Evolutionary conservation across 2,113 vertebrate genomes (phyloP).

Genomic region (Struthidea cinerea): DNA sequence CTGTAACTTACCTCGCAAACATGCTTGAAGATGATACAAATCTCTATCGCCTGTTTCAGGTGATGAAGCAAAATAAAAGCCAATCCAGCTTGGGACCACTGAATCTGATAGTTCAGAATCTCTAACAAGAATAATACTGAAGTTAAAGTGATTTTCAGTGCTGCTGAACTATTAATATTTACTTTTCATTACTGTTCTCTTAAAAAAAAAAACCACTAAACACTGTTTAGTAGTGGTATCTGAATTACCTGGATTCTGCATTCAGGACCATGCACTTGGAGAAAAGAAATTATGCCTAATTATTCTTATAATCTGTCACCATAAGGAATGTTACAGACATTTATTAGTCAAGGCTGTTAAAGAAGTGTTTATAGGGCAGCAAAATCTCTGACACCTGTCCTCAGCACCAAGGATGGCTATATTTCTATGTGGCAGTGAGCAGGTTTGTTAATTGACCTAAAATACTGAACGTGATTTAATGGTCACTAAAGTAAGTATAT

Average conservation of each 20-base stretch:
- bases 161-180: not conserved
- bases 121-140: not conserved
- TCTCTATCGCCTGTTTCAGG: slow-evolving; percentile 83
- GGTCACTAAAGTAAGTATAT: not conserved
- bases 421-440: not conserved
- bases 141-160: not conserved
- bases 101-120: not conserved
- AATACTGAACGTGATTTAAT: not conserved
- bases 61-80: slow-evolving; percentile 28
- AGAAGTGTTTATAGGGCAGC: not conserved
- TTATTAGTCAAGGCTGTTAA: not conserved
- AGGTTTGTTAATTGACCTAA: not conserved
- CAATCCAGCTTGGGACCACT: not conserved
- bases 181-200: not conserved
- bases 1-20: slow-evolving; percentile 79
- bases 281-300: not conserved
- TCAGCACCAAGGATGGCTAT: not conserved
- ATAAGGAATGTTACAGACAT: not conserved
- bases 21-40: slow-evolving; percentile 81
- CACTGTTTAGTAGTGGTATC: not conserved
- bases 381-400: not conserved
- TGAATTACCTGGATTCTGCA: not conserved
- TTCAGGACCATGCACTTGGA: not conserved
- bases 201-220: not conserved
- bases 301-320: not conserved